These are phyloP conservation scores for Aplocera efformata DNA, from an alignment of 2,888 invertebrate genomes.

Conservation along the genomic window DNA sequence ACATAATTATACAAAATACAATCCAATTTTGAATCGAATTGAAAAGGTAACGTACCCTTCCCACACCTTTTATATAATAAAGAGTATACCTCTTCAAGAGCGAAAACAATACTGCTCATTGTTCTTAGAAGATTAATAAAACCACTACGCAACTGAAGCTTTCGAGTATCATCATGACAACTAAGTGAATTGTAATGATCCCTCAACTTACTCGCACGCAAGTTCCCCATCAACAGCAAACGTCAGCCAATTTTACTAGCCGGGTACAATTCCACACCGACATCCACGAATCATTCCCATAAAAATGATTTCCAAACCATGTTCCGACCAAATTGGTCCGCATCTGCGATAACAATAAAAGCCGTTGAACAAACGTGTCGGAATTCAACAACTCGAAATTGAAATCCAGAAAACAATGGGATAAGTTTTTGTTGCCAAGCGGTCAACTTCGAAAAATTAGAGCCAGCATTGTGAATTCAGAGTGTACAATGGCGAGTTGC, in stretches of 20 bases:
- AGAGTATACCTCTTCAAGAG: too few relatives aligned
- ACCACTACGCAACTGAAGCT: too few relatives aligned
- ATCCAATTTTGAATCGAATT: too few relatives aligned
- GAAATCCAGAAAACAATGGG: slow-evolving; percentile 52
- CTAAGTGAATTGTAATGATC: slow-evolving; percentile 46
- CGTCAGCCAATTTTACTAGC: slow-evolving; percentile 58
- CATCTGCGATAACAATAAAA: slow-evolving; percentile 53
- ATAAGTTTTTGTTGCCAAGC: slow-evolving; percentile 43
- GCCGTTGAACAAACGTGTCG: slow-evolving; percentile 42
- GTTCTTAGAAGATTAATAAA: too few relatives aligned
- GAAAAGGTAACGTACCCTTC: too few relatives aligned
- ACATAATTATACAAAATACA: too few relatives aligned
- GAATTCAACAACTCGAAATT: slow-evolving; percentile 48
- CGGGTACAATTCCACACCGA: slow-evolving; percentile 43
- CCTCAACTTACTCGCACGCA: slow-evolving; percentile 53
- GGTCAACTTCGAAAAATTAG: slow-evolving; percentile 64
- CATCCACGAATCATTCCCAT: slow-evolving; percentile 40
- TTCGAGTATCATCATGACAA: slow-evolving; percentile 35
- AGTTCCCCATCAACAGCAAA: slow-evolving; percentile 51
- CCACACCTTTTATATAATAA: too few relatives aligned
- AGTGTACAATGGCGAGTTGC: slow-evolving; percentile 78
- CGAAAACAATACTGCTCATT: too few relatives aligned
- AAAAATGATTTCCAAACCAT: slow-evolving; percentile 50
- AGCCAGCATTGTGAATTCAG: slow-evolving; percentile 62
- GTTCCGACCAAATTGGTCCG: slow-evolving; percentile 57